Percentiles rank a stretch among this genome's conserved stretches.
Conservation (phyloP, 1,140 invertebrate genomes). For the Saxidomus purpurata region DNA sequence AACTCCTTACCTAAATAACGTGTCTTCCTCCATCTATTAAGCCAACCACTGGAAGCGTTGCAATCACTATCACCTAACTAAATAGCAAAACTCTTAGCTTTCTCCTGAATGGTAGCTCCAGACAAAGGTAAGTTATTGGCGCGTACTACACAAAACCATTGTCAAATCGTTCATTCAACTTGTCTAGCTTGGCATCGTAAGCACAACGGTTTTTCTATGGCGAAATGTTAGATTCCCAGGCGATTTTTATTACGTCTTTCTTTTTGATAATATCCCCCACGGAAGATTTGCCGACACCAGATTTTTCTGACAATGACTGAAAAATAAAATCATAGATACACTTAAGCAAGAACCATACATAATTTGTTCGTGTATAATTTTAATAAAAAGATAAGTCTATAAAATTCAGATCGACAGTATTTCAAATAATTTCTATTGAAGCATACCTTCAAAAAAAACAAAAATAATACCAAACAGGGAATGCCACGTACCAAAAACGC, state of each 20-base stretch:
- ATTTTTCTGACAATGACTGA: constrained; percentile 32
- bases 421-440: background rate
- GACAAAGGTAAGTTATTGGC: constrained; percentile 48
- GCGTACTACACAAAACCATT: constrained; percentile 59
- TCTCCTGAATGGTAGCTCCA: no score
- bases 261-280: constrained; percentile 59
- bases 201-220: background rate
- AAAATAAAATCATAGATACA: background rate
- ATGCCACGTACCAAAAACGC: no score
- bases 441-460: no score
- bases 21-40: constrained; percentile 74
- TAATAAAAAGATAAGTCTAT: background rate
- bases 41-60: constrained; percentile 82
- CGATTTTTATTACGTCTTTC: constrained; percentile 14
- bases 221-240: constrained; percentile 22
- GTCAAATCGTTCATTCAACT: constrained; percentile 33
- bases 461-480: no score
- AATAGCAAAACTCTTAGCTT: no score
- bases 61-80: constrained; percentile 78
- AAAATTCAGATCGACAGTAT: background rate
- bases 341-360: no score
- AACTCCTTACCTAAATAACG: constrained; percentile 66
- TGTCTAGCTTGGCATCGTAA: background rate
- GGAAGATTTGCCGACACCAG: constrained; percentile 39
- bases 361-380: background rate